Base-by-base conservation (phyloP, 2,888 invertebrate species). In the Habrosyne pyritoides region DNA sequence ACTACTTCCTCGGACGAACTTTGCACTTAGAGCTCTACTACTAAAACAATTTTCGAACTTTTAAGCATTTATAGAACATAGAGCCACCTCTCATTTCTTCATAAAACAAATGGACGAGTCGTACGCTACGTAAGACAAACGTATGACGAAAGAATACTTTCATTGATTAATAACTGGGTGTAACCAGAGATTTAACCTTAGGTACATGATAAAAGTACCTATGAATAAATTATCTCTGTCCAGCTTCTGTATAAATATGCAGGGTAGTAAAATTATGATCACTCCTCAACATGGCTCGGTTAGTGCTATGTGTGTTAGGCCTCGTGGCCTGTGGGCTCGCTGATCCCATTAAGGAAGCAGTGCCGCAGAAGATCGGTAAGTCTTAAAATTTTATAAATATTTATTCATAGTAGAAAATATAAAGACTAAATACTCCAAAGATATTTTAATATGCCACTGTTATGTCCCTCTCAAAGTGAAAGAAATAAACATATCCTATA, bases 331-430 rank as follows among this genome's bases (percentile, higher is more conserved):
- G 87, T 55, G 84, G 83, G 58, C 69, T 84, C 22, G 70, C 83
- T 12, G 81, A 84, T 7, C 79, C 82, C 10, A 65, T 73, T 28
- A 72, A 75, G 59, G 76, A 75, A 47, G 67, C 63, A 54, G 69
- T 67, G 53, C 77, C 72, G 57, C 78, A 72, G 60, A 86, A 83
- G 74, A 67, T 79, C 67, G 90, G 93, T 93, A 71, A 87, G 89
- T 77, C 21, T 14, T 10, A 21, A n/a, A 10, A 47, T 7, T 5
- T 24, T 5, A 24, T 5, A 24, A 24, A 24, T 24, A 24, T 24
- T n/a, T n/a, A n/a, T n/a, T n/a, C n/a, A n/a, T n/a, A n/a, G n/a
- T n/a, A n/a, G n/a, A n/a, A n/a, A n/a, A n/a, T n/a, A n/a, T n/a
- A n/a, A n/a, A n/a, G n/a, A n/a, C n/a, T n/a, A n/a, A n/a, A n/a